phyloP scores from a whole-genome alignment of 2,888 invertebrate genomes.

The Nyleta sp. region DNA sequence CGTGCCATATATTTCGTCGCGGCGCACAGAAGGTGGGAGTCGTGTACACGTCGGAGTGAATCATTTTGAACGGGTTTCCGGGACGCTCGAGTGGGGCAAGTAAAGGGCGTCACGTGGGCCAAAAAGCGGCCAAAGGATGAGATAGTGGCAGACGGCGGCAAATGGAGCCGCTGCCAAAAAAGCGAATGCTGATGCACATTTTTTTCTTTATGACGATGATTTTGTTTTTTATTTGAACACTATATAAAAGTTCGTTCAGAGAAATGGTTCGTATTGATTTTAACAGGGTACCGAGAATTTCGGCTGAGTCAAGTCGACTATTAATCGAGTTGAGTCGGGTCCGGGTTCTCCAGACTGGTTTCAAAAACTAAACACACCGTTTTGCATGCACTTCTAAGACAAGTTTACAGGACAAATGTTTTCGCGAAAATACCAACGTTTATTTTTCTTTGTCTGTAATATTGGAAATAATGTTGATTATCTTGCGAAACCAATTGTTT shows the following conservation, averaged over 20 bases:
- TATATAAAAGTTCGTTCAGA: background rate
- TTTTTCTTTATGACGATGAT: too few relatives aligned
- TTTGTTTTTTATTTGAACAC: too few relatives aligned
- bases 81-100: conserved; percentile 34
- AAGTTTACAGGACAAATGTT: conserved; percentile 1
- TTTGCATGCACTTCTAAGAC: conserved; percentile 1
- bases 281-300: conserved; percentile 38
- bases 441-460: too few relatives aligned
- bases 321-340: conserved; percentile 54
- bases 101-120: conserved; percentile 58
- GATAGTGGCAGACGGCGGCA: conserved; percentile 41
- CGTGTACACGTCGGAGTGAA: conserved; percentile 49
- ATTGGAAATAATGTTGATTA: too few relatives aligned
- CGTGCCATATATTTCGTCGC: conserved; percentile 31
- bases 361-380: conserved; percentile 44
- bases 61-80: conserved; percentile 54
- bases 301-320: conserved; percentile 42
- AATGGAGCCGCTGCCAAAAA: conserved; percentile 65
- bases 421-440: too few relatives aligned
- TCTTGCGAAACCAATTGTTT: too few relatives aligned
- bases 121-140: conserved; percentile 58
- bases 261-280: conserved; percentile 33
- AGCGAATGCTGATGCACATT: conserved; percentile 77
- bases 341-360: conserved; percentile 48
- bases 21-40: conserved; percentile 19